Evolutionary conservation across 2,113 vertebrate species (phyloP), one percentile per base, ranked within the genome.

Genomic region (Otis tarda): DNA sequence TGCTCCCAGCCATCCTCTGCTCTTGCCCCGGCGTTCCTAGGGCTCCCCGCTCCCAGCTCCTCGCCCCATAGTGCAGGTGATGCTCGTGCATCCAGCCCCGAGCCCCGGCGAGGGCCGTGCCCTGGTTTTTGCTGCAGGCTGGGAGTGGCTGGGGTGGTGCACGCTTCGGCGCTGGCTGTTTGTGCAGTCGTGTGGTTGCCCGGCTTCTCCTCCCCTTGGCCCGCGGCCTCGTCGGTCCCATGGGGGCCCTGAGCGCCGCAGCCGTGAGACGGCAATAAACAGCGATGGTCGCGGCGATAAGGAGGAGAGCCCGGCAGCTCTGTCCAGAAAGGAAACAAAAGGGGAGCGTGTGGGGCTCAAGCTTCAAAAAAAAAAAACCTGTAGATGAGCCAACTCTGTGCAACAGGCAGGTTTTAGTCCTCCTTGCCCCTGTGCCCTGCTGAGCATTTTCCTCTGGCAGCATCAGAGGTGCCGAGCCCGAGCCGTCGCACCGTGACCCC

Each of bases 401-500:
- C 67, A 31, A 43, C 23, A 10, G 31, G 21, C 60, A 68, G 25
- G 31, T 19, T 77, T 49, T 6, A 11, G 24, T 20, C 10, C 53
- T 81, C 23, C 27, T 39, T 31, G 31, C 23, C 7, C 0, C 37
- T 28, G 4, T 68, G 49, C 22, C 33, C 43, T 33, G 49, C 8
- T 6, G 84, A 61, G 12, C 0, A 2, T 35, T 53, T 37, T 28
- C 24, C 70, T 56, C 33, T 7, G 25, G 18, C 76, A 39, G 52
- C 39, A 7, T 7, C 57, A 23, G 57, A 30, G 47, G 47, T 64
- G 33, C 47, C 0, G 1, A 75, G 53, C 53, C 49, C 19, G 8
- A 60, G 76, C 45, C 14, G 1, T 3, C 2, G 0, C 37, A 4
- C 21, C 4, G 0, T 5, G 37, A 3, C 14, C 0, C 0, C 22